Percentiles rank a stretch among this genome's conserved stretches.
phyloP scores from a whole-genome alignment of 2,888 invertebrate genomes.

The Cantharis rufa region DNA sequence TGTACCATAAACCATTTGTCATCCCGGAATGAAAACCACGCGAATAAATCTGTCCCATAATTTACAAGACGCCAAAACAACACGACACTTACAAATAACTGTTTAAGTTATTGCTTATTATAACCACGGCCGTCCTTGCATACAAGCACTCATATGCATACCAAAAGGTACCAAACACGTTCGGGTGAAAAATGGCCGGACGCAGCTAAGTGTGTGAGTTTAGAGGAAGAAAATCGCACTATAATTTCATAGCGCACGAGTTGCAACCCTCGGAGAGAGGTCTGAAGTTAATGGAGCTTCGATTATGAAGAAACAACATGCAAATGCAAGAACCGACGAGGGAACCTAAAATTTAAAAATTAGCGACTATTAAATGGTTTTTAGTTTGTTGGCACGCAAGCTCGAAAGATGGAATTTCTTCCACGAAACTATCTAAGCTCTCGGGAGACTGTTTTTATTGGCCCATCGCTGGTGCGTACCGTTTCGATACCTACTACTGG shows the following conservation, averaged over 20 bases:
- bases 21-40: constrained; percentile 48
- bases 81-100: constrained; percentile 52
- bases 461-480: not conserved
- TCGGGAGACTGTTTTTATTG: not conserved
- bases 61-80: constrained; percentile 54
- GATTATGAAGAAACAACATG: not conserved
- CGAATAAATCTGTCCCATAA: constrained; percentile 54
- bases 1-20: constrained; percentile 47
- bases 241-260: not conserved
- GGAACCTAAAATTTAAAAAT: not conserved
- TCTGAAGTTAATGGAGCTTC: not conserved
- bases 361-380: not conserved
- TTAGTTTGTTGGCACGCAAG: constrained; percentile 9
- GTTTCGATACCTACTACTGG: constrained; percentile 1
- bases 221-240: not conserved
- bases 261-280: not conserved
- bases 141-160: constrained; percentile 27
- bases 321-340: not conserved
- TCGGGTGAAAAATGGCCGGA: not conserved
- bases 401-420: constrained; percentile 4
- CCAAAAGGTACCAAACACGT: constrained; percentile 23
- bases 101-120: constrained; percentile 54
- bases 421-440: constrained; percentile 4
- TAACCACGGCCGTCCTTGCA: constrained; percentile 41
- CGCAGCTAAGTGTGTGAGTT: not conserved